These are phyloP conservation scores for Zaprionus ghesquierei DNA, from an alignment of 1,140 invertebrate genomes.

Conservation along the genomic window DNA sequence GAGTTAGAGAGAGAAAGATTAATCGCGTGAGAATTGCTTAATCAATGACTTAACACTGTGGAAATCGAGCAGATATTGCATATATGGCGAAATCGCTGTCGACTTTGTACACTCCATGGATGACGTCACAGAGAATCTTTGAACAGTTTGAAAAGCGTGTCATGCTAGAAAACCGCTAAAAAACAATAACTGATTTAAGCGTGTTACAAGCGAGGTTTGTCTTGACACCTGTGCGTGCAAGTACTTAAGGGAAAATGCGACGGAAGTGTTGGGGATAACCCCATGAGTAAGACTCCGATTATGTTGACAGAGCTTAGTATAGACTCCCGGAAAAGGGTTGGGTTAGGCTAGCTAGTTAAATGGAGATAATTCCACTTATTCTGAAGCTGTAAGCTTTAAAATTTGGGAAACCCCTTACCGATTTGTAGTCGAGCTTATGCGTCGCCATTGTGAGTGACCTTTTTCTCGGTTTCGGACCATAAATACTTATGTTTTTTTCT, in stretches of 20 bases:
- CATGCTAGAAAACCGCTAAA: not conserved
- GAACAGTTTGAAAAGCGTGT: not conserved
- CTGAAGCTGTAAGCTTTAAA: not conserved
- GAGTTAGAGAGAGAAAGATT: not conserved
- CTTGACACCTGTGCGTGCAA: not conserved
- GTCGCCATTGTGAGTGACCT: not conserved
- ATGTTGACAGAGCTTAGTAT: not conserved
- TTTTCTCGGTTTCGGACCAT: slow-evolving; percentile 2
- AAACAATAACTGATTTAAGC: not conserved
- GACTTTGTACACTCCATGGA: slow-evolving; percentile 15
- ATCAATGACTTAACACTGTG: slow-evolving; percentile 16
- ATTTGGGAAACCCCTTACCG: not conserved
- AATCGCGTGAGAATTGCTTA: not conserved
- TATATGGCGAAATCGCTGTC: slow-evolving; percentile 4
- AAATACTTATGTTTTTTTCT: slow-evolving; percentile 6
- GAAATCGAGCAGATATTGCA: slow-evolving; percentile 8
- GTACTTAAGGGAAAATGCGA: not conserved
- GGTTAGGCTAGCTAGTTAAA: not conserved
- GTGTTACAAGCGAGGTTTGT: not conserved
- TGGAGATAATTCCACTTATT: not conserved
- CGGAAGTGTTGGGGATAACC: slow-evolving; percentile 25
- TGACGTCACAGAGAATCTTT: slow-evolving; percentile 34
- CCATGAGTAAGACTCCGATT: slow-evolving; percentile 1
- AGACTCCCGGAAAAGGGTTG: not conserved
- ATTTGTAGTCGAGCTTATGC: not conserved